A percentile compares a stretch with the other conserved stretches of the same genome.
These are phyloP conservation scores for Lamellibrachia columna DNA, from an alignment of 2,888 invertebrate species.

Conservation along the genomic window DNA sequence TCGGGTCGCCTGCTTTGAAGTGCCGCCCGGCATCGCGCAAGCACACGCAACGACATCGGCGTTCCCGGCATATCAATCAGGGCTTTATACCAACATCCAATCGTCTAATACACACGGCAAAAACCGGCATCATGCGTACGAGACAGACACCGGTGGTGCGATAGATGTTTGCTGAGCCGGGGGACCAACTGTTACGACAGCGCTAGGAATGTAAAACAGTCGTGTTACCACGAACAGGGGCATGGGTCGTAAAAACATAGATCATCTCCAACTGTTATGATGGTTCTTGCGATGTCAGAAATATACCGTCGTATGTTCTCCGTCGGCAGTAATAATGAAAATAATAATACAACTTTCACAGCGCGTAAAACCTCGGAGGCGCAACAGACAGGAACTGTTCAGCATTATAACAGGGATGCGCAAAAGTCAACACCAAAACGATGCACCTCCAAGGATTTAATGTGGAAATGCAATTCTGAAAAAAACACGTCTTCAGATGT, in stretches of 20 bases:
- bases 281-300: neutral
- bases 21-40: neutral
- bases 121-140: neutral
- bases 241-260: neutral
- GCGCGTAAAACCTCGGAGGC: neutral
- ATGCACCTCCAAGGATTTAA: neutral
- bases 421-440: neutral
- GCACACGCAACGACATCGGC: neutral
- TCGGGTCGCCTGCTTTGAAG: neutral
- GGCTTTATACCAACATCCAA: slow-evolving; percentile 11
- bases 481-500: no score
- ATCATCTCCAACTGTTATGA: neutral
- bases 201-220: neutral
- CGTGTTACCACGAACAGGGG: neutral
- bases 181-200: neutral
- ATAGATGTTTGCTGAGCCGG: neutral
- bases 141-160: neutral
- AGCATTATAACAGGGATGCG: neutral
- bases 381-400: neutral
- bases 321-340: neutral
- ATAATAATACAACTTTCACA: neutral
- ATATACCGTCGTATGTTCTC: neutral
- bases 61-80: neutral
- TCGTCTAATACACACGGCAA: slow-evolving; percentile 11
- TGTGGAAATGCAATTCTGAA: neutral